Percentiles rank a stretch among this genome's conserved stretches.
phyloP scores from a whole-genome alignment of 2,888 invertebrate genomes.

The Patella caerulea region DNA sequence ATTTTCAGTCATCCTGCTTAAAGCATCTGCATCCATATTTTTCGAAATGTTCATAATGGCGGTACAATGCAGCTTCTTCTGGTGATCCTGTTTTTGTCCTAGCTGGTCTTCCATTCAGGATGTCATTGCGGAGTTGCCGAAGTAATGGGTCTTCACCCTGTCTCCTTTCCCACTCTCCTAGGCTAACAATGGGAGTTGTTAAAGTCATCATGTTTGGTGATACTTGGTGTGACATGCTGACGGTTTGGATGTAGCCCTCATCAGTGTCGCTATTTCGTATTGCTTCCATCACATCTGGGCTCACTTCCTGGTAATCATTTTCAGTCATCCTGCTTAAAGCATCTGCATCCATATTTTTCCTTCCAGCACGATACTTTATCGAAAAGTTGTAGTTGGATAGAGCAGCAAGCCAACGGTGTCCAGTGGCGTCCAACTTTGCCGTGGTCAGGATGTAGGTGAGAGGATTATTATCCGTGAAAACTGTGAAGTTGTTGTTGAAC shows the following conservation, averaged over 20 bases:
- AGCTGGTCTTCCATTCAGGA: not conserved
- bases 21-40: not conserved
- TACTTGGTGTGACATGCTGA: not conserved
- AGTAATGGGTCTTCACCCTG: not conserved
- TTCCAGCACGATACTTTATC: slow-evolving; percentile 26
- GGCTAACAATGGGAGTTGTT: not conserved
- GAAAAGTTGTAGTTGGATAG: slow-evolving; percentile 19
- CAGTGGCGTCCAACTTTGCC: slow-evolving; percentile 12
- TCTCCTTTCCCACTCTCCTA: not conserved
- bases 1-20: not conserved
- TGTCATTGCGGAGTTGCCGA: slow-evolving; percentile 1
- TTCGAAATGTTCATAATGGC: slow-evolving; percentile 11
- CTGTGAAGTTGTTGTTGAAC: slow-evolving; percentile 21
- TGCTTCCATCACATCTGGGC: slow-evolving; percentile 30
- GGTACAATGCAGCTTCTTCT: not conserved
- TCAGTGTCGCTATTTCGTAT: not conserved
- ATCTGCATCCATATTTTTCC: not conserved
- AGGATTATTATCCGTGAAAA: not conserved
- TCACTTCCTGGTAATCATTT: slow-evolving; percentile 10
- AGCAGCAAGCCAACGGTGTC: slow-evolving; percentile 26
- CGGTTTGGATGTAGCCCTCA: slow-evolving; percentile 7
- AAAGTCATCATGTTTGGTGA: not conserved
- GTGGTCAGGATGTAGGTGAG: slow-evolving; percentile 20
- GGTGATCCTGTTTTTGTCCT: not conserved
- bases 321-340: not conserved